Percentiles rank a stretch among this genome's conserved stretches.
These are phyloP conservation scores for Colletes collaris DNA, from an alignment of 2,888 invertebrate species.

Conservation along the genomic window DNA sequence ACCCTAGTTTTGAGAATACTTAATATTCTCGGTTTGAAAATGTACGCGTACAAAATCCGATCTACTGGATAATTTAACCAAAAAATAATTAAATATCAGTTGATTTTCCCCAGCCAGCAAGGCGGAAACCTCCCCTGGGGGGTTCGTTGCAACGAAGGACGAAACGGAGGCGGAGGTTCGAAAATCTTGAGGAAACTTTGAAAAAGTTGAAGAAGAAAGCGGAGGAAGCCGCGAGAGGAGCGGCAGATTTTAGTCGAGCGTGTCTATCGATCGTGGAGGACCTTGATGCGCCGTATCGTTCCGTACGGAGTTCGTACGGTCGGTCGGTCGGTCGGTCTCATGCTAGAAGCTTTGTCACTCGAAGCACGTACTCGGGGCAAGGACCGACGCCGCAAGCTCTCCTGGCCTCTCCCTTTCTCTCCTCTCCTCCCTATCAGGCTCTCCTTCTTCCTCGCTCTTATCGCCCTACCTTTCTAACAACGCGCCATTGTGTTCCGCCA, in stretches of 20 bases:
- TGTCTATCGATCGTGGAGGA: conserved; percentile 81
- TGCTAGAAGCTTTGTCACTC: conserved; percentile 82
- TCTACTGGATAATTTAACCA: too few species aligned
- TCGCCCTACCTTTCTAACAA: conserved; percentile 73
- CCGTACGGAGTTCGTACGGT: conserved; percentile 75
- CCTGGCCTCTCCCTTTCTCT: conserved; percentile 65
- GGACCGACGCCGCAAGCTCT: conserved; percentile 83
- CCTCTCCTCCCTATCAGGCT: conserved; percentile 59
- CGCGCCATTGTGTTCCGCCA: conserved; percentile 79
- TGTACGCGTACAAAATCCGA: too few species aligned
- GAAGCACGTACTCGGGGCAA: conserved; percentile 83
- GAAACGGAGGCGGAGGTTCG: too few species aligned
- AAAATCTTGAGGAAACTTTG: conserved; percentile 2
- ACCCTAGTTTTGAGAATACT: too few species aligned
- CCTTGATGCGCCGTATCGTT: conserved; percentile 80
- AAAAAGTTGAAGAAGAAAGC: neutral
- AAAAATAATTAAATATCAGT: too few species aligned
- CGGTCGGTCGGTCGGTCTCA: conserved; percentile 76
- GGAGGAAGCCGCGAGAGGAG: conserved; percentile 27
- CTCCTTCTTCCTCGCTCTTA: conserved; percentile 61
- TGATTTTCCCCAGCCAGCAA: too few species aligned
- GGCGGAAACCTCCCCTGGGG: too few species aligned
- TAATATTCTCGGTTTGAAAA: too few species aligned
- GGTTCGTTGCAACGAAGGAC: neutral
- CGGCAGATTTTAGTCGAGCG: conserved; percentile 68